Conservation (phyloP, 2,113 vertebrate genomes). For the Caranx melampygus region DNA sequence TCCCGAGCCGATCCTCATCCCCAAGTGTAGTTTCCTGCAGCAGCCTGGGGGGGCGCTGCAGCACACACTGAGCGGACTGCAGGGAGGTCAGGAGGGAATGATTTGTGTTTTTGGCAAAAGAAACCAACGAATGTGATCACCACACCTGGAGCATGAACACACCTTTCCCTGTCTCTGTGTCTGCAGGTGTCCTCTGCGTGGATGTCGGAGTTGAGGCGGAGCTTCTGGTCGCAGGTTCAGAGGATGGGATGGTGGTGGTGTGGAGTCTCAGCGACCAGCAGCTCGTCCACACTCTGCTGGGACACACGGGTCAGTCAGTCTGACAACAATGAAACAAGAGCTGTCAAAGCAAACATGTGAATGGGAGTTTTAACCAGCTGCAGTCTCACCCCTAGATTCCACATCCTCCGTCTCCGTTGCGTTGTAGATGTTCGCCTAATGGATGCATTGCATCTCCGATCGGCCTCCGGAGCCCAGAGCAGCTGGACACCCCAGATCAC, state of each 20-base stretch:
- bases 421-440: too few relatives aligned
- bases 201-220: constrained; percentile 74
- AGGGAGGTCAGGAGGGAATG: constrained; percentile 72
- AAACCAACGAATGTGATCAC: too few relatives aligned
- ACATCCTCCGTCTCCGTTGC: too few relatives aligned
- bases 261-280: constrained; percentile 82
- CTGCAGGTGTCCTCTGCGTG: constrained; percentile 78
- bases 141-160: too few relatives aligned
- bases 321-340: too few relatives aligned
- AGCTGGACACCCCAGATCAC: too few relatives aligned
- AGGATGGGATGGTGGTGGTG: constrained; percentile 77
- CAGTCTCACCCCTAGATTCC: too few relatives aligned
- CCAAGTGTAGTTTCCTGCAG: constrained; percentile 84
- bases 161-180: not conserved
- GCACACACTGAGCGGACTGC: constrained; percentile 73
- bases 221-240: constrained; percentile 83
- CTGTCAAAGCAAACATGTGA: too few relatives aligned
- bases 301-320: constrained; percentile 81
- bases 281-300: constrained; percentile 77
- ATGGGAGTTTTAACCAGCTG: too few relatives aligned
- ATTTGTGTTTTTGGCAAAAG: too few relatives aligned
- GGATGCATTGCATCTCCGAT: too few relatives aligned
- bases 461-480: too few relatives aligned
- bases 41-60: constrained; percentile 82
- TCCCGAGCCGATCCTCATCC: constrained; percentile 81